A percentile compares a stretch with the other conserved stretches of the same genome.
These are phyloP conservation scores for Pseudorhombus dupliciocellatus DNA, from an alignment of 2,113 vertebrate species.

Conservation along the genomic window DNA sequence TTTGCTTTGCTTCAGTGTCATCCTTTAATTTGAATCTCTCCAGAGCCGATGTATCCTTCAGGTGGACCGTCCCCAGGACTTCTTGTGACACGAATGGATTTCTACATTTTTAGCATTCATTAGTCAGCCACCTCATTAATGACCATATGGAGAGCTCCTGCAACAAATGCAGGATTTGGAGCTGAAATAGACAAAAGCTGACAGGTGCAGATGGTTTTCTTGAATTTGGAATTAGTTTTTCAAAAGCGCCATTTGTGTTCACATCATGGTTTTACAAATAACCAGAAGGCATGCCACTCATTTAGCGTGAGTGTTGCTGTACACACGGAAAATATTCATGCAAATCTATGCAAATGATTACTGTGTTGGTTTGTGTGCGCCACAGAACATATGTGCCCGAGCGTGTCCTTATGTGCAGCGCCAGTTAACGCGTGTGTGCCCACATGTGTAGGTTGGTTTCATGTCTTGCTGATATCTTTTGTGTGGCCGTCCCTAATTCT, in stretches of 20 bases:
- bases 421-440: slow-evolving; percentile 5
- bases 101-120: slow-evolving; percentile 33
- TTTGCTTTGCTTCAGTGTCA: slow-evolving; percentile 1
- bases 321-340: slow-evolving; percentile 13
- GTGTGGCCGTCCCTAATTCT: slow-evolving; percentile 69
- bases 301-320: slow-evolving; percentile 6
- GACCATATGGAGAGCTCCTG: slow-evolving; percentile 34
- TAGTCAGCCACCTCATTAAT: slow-evolving; percentile 18
- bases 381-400: not conserved
- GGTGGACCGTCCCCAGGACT: slow-evolving; percentile 8
- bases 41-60: not conserved
- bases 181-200: slow-evolving; percentile 50
- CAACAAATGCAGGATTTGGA: slow-evolving; percentile 31
- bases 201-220: slow-evolving; percentile 60
- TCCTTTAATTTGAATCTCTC: slow-evolving; percentile 3
- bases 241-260: slow-evolving; percentile 43
- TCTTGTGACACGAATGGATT: slow-evolving; percentile 19
- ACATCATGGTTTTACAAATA: slow-evolving; percentile 55
- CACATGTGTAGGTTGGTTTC: slow-evolving; percentile 60
- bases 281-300: slow-evolving; percentile 18
- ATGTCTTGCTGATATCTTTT: slow-evolving; percentile 69
- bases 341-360: slow-evolving; percentile 19
- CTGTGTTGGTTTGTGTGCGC: not conserved
- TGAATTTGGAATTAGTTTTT: slow-evolving; percentile 53
- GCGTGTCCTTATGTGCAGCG: slow-evolving; percentile 3